Conservation (phyloP, 2,888 invertebrate species). For the Lumbricus terrestris region DNA sequence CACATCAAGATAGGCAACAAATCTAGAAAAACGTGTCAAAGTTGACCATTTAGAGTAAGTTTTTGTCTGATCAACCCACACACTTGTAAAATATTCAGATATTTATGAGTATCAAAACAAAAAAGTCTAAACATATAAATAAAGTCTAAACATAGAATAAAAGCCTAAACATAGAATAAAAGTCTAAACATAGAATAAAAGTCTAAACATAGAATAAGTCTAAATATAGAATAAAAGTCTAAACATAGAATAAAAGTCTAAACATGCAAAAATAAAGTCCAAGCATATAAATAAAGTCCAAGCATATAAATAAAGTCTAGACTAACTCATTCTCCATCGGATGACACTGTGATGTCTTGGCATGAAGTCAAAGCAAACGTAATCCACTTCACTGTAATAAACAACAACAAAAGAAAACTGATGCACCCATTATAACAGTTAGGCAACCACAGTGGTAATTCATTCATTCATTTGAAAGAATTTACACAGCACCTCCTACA, state of each 20-base stretch:
- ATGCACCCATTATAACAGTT: background rate
- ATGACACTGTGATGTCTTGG: conserved; percentile 94
- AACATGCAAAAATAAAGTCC: too few relatives aligned
- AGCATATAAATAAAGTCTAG: background rate
- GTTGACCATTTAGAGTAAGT: background rate
- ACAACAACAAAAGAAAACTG: background rate
- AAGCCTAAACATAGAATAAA: too few relatives aligned
- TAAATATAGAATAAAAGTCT: too few relatives aligned
- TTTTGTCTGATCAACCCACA: background rate
- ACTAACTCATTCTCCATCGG: conserved; percentile 68
- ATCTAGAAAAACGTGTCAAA: background rate
- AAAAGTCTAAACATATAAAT: too few relatives aligned
- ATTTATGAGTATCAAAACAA: too few relatives aligned
- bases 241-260: too few relatives aligned
- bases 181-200: too few relatives aligned
- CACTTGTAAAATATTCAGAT: background rate
- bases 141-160: too few relatives aligned
- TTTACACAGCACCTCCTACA: too few relatives aligned
- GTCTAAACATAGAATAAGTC: too few relatives aligned
- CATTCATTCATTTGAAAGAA: background rate
- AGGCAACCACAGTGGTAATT: too few relatives aligned
- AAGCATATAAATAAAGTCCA: too few relatives aligned
- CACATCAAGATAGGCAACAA: background rate
- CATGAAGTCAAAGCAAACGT: conserved; percentile 92
- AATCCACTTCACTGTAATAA: conserved; percentile 83